These are phyloP conservation scores for Timema podura DNA, from an alignment of 2,888 invertebrate genomes.

Conservation along the genomic window DNA sequence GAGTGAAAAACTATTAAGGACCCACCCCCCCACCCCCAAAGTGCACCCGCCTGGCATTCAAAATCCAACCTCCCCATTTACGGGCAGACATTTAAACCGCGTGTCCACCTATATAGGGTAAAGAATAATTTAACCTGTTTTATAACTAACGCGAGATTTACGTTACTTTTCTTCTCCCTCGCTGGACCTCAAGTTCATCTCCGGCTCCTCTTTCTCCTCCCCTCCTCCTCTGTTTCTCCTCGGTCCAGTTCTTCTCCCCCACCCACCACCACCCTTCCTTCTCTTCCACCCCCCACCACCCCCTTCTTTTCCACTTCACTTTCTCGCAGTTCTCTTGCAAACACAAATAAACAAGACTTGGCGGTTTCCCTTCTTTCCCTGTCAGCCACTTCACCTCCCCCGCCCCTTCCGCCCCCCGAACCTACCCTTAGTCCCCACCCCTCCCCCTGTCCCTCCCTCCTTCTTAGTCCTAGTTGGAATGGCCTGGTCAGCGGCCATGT, in stretches of 20 bases:
- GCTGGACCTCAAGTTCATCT: neutral
- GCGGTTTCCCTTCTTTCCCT: slow-evolving; percentile 22
- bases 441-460: slow-evolving; percentile 18
- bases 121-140: too few species aligned
- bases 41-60: neutral
- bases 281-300: neutral
- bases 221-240: neutral
- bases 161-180: neutral
- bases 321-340: neutral
- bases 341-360: slow-evolving; percentile 14
- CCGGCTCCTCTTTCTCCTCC: slow-evolving; percentile 3
- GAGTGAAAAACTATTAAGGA: too few species aligned
- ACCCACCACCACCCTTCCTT: neutral
- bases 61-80: neutral
- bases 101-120: too few species aligned
- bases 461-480: slow-evolving; percentile 20
- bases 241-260: neutral
- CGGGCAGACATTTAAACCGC: too few species aligned
- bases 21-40: neutral
- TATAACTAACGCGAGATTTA: too few species aligned
- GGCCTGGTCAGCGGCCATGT: slow-evolving; percentile 30
- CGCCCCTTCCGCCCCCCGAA: neutral
- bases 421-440: slow-evolving; percentile 13
- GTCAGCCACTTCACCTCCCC: slow-evolving; percentile 20
- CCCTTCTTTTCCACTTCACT: neutral